Conservation (phyloP, 2,888 invertebrate genomes). For the Pristionchus fissidentatus region DNA sequence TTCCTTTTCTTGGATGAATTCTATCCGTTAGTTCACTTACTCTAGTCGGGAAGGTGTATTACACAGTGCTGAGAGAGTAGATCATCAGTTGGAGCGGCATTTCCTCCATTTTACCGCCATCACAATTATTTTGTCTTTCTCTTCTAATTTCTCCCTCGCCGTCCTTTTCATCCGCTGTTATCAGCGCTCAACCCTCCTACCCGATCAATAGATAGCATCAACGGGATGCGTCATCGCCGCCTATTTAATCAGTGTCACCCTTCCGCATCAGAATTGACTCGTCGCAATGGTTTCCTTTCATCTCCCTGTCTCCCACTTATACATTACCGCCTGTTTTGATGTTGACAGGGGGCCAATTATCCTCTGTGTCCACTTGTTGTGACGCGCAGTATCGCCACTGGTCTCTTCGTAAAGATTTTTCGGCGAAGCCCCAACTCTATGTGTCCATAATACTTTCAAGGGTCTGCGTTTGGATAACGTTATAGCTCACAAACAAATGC, state of each 20-base stretch:
- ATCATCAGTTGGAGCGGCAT: no score
- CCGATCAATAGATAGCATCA: slow-evolving; percentile 35
- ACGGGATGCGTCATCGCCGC: slow-evolving; percentile 28
- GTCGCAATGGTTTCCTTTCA: neutral
- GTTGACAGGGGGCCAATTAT: slow-evolving; percentile 29
- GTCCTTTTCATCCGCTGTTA: neutral
- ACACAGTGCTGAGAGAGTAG: no score
- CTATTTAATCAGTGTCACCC: slow-evolving; percentile 24
- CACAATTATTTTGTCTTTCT: no score
- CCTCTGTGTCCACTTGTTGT: slow-evolving; percentile 20
- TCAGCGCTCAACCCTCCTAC: slow-evolving; percentile 30
- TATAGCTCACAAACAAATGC: no score
- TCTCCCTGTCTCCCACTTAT: neutral
- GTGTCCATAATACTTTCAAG: no score
- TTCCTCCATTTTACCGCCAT: no score
- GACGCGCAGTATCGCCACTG: neutral
- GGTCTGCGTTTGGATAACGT: no score
- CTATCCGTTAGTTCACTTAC: no score
- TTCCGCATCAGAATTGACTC: slow-evolving; percentile 14
- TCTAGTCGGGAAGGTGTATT: no score
- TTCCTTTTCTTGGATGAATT: no score
- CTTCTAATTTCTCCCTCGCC: slow-evolving; percentile 15
- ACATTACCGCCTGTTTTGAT: slow-evolving; percentile 41
- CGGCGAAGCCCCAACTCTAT: no score
- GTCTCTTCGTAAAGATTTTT: no score